These are phyloP conservation scores for Synergus umbraculus DNA, from an alignment of 2,888 invertebrate species.

Conservation along the genomic window DNA sequence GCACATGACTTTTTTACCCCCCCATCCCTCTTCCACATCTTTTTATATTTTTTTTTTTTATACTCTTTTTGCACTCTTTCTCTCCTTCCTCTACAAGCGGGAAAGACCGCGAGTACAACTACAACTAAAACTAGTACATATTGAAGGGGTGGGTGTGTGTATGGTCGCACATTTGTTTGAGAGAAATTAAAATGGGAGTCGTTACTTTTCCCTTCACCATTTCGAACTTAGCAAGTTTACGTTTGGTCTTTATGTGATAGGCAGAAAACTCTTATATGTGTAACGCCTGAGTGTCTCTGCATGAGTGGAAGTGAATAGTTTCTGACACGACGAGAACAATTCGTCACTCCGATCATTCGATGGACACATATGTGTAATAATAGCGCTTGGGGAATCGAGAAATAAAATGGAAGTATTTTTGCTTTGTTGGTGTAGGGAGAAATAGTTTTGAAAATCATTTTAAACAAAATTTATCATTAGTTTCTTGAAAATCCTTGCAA, in stretches of 20 bases:
- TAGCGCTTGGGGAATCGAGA: not conserved
- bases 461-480: too few species aligned
- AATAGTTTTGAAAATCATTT: not conserved
- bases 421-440: not conserved
- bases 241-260: constrained; percentile 23
- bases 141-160: not conserved
- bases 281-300: not conserved
- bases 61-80: constrained; percentile 16
- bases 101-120: constrained; percentile 16
- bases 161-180: not conserved
- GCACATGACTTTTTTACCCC: constrained; percentile 43
- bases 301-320: not conserved
- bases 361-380: not conserved
- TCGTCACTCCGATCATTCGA: not conserved
- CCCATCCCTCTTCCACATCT: constrained; percentile 13
- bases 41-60: constrained; percentile 39
- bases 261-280: constrained; percentile 1
- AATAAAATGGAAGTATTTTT: not conserved
- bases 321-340: not conserved
- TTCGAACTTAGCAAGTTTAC: constrained; percentile 36
- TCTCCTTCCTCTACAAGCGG: not conserved
- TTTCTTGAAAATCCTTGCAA: too few species aligned
- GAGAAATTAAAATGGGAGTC: constrained; percentile 25
- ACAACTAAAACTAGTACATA: not conserved
- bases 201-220: not conserved